phyloP scores from a whole-genome alignment of 2,797 vertebrate genomes.

The Galago senegalensis region DNA sequence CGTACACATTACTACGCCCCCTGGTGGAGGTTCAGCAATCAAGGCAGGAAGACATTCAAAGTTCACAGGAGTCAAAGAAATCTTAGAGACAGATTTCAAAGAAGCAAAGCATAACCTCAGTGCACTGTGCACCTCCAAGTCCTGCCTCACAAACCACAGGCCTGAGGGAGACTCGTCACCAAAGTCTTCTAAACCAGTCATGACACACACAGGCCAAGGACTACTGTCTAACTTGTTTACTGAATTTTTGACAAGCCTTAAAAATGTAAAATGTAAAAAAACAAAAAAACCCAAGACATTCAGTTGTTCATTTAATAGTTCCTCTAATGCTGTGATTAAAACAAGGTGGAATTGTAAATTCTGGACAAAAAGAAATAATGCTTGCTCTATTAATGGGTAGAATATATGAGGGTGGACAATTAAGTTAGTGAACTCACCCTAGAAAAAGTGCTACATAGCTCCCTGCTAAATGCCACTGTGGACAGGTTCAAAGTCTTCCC shows the following conservation, averaged over 20 bases:
- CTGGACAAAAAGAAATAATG: background rate
- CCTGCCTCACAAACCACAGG: background rate
- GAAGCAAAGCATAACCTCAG: background rate
- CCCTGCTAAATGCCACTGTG: too few relatives aligned
- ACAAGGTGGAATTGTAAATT: background rate
- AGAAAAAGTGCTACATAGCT: too few relatives aligned
- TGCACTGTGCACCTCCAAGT: background rate
- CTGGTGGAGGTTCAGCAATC: background rate
- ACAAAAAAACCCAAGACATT: background rate
- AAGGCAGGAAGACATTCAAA: background rate
- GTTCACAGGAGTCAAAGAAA: background rate
- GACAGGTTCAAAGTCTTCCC: too few relatives aligned
- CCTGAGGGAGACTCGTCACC: background rate
- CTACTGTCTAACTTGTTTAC: background rate
- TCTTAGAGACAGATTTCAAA: conserved; percentile 1
- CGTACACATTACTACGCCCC: background rate
- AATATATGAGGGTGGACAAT: background rate
- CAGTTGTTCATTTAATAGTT: background rate
- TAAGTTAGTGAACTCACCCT: too few relatives aligned
- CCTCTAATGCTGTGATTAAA: background rate
- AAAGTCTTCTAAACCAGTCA: background rate
- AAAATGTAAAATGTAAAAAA: background rate
- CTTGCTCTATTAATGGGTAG: background rate
- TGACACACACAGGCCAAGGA: background rate
- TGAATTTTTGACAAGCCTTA: background rate